Percentiles rank a stretch among this genome's conserved stretches.
Evolutionary conservation across 2,113 vertebrate species (phyloP).

Genomic region (Labeo catla): DNA sequence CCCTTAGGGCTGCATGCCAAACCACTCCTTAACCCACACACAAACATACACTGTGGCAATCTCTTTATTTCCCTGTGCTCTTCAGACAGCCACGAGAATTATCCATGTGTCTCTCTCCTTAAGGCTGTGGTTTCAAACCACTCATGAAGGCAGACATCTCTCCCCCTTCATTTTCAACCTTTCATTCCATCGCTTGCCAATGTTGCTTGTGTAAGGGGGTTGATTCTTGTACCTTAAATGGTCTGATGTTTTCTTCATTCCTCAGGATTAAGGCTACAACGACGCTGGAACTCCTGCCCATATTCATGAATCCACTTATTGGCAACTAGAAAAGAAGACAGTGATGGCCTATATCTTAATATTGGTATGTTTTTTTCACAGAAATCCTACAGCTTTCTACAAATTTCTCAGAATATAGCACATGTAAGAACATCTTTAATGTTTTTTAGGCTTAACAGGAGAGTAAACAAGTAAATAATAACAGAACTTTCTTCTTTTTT

Average conservation of each 20-base stretch:
- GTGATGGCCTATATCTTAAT: conserved; percentile 19
- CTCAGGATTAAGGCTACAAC: conserved; percentile 76
- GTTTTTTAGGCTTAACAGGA: not conserved
- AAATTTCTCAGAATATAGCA: not conserved
- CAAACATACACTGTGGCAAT: not conserved
- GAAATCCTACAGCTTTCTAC: not conserved
- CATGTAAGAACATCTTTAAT: not conserved
- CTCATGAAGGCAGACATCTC: not conserved
- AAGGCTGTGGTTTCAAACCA: not conserved
- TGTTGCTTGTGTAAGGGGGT: conserved; percentile 58
- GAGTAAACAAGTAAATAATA: not conserved
- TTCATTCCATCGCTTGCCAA: not conserved
- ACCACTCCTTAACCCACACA: conserved; percentile 35
- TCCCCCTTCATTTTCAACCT: not conserved
- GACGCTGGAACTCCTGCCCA: conserved; percentile 89
- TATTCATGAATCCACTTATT: conserved; percentile 95
- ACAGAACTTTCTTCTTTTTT: too few species aligned
- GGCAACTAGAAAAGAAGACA: conserved; percentile 78
- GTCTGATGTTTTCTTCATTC: conserved; percentile 75
- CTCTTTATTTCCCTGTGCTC: not conserved
- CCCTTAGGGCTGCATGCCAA: conserved; percentile 58
- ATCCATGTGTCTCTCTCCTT: not conserved
- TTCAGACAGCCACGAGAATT: not conserved
- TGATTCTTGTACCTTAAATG: conserved; percentile 61
- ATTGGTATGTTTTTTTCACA: conserved; percentile 1